phyloP scores from a whole-genome alignment of 92 coral and sea anemone species.

The Palythoa grandis region DNA sequence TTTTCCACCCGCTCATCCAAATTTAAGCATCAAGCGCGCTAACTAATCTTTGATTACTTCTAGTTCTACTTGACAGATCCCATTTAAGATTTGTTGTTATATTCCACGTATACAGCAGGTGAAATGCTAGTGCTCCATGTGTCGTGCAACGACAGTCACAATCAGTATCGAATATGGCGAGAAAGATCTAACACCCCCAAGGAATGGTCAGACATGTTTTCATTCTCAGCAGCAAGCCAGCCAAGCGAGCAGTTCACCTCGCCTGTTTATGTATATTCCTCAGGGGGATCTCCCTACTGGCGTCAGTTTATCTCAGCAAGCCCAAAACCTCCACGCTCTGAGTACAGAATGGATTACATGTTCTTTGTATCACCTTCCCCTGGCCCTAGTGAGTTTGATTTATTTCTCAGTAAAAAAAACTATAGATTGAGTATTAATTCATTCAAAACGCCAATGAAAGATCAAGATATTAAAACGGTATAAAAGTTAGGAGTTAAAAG shows the following conservation, averaged over 20 bases:
- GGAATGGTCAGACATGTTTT: conserved; percentile 88
- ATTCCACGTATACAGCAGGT: conserved; percentile 36
- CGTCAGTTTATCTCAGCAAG: conserved; percentile 82
- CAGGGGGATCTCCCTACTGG: conserved; percentile 99
- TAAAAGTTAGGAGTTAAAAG: no score
- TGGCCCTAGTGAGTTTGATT: conserved; percentile 58
- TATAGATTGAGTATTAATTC: no score
- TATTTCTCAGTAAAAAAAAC: no score
- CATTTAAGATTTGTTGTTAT: neutral
- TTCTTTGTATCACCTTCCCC: conserved; percentile 80
- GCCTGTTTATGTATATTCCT: conserved; percentile 88
- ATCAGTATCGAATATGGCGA: conserved; percentile 91
- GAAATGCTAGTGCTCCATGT: conserved; percentile 81
- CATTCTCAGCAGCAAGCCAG: conserved; percentile 74
- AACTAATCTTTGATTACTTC: no score
- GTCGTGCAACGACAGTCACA: conserved; percentile 73
- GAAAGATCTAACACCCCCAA: conserved; percentile 82
- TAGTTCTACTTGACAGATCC: neutral
- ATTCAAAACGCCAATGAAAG: no score
- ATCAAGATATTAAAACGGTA: no score
- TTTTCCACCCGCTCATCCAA: no score
- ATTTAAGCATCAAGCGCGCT: no score
- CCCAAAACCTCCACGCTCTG: conserved; percentile 84
- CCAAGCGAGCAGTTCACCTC: conserved; percentile 75
- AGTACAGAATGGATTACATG: conserved; percentile 92